Conservation (phyloP, 92 coral and sea anemone genomes). For the Siderastrea siderea region DNA sequence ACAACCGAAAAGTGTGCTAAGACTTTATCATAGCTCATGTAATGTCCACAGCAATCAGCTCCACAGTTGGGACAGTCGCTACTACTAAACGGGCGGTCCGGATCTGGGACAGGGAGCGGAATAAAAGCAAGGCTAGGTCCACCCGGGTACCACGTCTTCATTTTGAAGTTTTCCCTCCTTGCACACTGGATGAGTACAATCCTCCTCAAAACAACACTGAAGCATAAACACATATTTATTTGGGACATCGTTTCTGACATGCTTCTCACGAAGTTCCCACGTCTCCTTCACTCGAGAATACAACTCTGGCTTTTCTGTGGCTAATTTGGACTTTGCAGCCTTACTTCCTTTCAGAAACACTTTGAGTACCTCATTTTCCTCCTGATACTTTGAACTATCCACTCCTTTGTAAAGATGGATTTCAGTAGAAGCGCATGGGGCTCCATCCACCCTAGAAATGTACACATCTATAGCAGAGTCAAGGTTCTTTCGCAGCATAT, state of each 20-base stretch:
- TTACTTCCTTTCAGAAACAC: conserved; percentile 64
- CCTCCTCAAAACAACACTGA: conserved; percentile 36
- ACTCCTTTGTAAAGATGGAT: conserved; percentile 69
- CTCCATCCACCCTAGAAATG: conserved; percentile 68
- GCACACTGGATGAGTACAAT: background rate
- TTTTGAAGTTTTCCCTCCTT: conserved; percentile 14
- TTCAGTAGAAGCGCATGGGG: conserved; percentile 75
- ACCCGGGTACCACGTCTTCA: conserved; percentile 21
- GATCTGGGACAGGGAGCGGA: conserved; percentile 62
- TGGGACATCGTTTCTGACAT: conserved; percentile 49
- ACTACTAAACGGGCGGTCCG: conserved; percentile 33
- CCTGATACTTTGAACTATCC: conserved; percentile 32
- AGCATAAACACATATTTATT: conserved; percentile 59
- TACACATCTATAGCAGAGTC: conserved; percentile 75
- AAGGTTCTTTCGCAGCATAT: conserved; percentile 60
- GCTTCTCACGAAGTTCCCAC: conserved; percentile 73
- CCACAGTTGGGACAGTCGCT: no score
- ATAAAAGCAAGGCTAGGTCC: conserved; percentile 20
- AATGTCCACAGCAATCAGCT: conserved; percentile 43
- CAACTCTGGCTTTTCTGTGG: conserved; percentile 48
- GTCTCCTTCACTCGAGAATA: conserved; percentile 57
- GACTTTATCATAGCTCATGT: conserved; percentile 33
- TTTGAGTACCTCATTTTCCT: conserved; percentile 55
- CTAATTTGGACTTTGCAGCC: conserved; percentile 49
- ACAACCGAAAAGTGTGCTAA: conserved; percentile 15